A percentile compares a stretch with the other conserved stretches of the same genome.
phyloP scores from a whole-genome alignment of 2,797 vertebrate genomes.

The Loris lydekkerianus region DNA sequence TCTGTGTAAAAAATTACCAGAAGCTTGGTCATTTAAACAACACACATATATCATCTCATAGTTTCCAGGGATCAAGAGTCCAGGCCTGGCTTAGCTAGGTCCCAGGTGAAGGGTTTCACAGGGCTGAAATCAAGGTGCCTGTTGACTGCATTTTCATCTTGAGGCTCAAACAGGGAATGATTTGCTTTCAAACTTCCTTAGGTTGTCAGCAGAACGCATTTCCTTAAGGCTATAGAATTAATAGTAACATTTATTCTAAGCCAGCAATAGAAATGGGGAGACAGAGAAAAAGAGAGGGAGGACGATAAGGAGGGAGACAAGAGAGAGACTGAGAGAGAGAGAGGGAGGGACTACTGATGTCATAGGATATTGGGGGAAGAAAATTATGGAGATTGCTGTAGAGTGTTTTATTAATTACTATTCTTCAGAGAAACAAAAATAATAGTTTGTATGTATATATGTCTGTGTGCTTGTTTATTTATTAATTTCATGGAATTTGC shows the following conservation, averaged over 20 bases:
- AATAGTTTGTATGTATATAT: background rate
- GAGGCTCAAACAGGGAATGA: background rate
- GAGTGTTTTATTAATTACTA: background rate
- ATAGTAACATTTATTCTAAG: background rate
- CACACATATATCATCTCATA: background rate
- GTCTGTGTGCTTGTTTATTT: background rate
- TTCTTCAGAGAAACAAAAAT: background rate
- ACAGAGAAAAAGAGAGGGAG: background rate
- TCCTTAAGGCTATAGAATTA: background rate
- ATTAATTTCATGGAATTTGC: background rate
- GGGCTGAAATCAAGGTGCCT: background rate
- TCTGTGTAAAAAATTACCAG: background rate
- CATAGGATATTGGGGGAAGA: background rate
- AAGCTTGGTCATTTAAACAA: background rate
- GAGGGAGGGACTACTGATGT: background rate
- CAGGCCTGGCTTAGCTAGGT: background rate
- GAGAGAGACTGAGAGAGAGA: background rate
- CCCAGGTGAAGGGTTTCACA: background rate
- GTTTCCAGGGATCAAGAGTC: background rate
- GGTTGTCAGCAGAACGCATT: background rate
- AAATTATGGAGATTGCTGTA: background rate
- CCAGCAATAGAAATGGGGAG: background rate
- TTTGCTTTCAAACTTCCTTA: background rate
- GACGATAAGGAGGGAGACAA: background rate
- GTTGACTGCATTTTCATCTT: background rate